Conservation (phyloP, 2,888 invertebrate species). For the Agriopis aurantiaria region DNA sequence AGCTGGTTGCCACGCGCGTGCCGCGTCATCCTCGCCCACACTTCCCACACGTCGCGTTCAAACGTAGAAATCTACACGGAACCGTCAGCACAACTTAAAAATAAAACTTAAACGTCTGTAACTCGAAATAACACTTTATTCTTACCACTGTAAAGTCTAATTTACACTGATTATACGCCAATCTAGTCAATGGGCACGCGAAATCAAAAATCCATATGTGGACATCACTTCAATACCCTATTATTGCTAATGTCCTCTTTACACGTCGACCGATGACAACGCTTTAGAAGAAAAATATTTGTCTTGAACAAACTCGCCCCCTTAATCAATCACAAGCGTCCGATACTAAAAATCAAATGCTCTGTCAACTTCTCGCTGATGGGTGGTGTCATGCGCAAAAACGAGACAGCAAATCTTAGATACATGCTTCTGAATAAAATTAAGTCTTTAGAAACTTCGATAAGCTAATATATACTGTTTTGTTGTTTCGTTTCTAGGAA, state of each 20-base stretch:
- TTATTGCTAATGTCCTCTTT: slow-evolving; percentile 49
- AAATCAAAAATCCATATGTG: slow-evolving; percentile 28
- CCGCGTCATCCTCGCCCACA: background rate
- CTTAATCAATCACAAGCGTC: background rate
- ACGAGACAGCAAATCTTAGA: background rate
- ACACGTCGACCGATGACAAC: slow-evolving; percentile 40
- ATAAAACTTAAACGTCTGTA: slow-evolving; percentile 56
- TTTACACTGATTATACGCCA: slow-evolving; percentile 49
- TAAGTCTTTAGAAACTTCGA: background rate
- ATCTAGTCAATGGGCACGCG: slow-evolving; percentile 37
- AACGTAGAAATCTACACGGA: slow-evolving; percentile 45
- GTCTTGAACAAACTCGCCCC: background rate
- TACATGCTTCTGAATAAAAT: background rate
- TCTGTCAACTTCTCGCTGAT: background rate
- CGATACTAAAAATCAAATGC: background rate
- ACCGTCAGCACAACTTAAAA: slow-evolving; percentile 52
- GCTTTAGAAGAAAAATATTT: background rate
- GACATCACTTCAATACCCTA: slow-evolving; percentile 44
- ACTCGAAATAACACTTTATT: slow-evolving; percentile 69
- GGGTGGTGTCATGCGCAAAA: background rate
- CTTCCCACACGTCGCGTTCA: slow-evolving; percentile 35
- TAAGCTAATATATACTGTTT: too few species aligned
- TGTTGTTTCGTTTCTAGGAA: too few species aligned
- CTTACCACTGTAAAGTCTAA: slow-evolving; percentile 66
- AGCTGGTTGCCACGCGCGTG: too few species aligned